Percentiles rank a stretch among this genome's conserved stretches.
Evolutionary conservation across 2,113 vertebrate genomes (phyloP).

Genomic region (Cepphus grylle): DNA sequence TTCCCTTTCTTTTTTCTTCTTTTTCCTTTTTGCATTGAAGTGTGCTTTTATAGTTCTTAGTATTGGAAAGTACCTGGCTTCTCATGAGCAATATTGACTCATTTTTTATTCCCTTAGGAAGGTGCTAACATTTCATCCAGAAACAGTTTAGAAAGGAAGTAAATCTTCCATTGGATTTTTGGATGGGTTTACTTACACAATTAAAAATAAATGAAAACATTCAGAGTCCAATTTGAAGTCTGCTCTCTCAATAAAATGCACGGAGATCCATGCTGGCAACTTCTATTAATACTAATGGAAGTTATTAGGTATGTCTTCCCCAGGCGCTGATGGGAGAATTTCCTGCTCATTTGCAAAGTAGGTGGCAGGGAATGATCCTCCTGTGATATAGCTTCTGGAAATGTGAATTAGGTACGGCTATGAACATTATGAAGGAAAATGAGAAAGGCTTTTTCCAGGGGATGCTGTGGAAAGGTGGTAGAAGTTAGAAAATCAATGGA

Average conservation of each 20-base stretch:
- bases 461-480: not conserved
- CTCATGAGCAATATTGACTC: not conserved
- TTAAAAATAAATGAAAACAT: slow-evolving; percentile 39
- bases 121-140: not conserved
- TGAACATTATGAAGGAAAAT: not conserved
- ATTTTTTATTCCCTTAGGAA: not conserved
- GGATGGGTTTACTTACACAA: not conserved
- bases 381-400: not conserved
- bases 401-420: not conserved
- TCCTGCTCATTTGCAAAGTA: not conserved
- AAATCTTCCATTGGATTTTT: not conserved
- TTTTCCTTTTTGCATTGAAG: not conserved
- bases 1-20: not conserved
- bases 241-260: not conserved
- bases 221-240: not conserved
- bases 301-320: not conserved
- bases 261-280: not conserved
- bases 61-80: not conserved
- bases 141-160: not conserved
- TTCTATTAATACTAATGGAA: slow-evolving; percentile 5
- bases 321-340: not conserved
- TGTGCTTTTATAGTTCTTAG: not conserved
- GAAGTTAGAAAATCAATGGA: slow-evolving; percentile 7
- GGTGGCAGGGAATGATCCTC: not conserved
- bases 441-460: not conserved